Base-by-base conservation (phyloP, 2,797 vertebrate genomes). In the Pelodytes ibericus region DNA sequence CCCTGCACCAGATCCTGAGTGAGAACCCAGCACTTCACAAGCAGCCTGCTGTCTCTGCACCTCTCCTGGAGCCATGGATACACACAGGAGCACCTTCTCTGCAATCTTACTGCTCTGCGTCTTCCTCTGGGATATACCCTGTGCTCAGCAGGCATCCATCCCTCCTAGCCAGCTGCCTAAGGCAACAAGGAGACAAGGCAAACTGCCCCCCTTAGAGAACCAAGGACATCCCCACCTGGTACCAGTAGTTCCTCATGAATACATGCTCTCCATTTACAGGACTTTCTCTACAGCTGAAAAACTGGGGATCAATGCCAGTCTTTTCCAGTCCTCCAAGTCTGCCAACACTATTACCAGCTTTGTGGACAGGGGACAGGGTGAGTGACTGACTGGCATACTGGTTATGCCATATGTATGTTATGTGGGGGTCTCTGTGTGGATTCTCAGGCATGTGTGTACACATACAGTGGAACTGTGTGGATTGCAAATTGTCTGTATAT, bases 301-400 rank as follows among this genome's bases (percentile, higher is more conserved):
- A 81, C 86, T 95, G 84, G 95, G 95, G 71, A 91, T 95, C 82
- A 98, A 98, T 81, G 93, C 95, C 80, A 97, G 93, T 80, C 93
- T 95, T 56, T 95, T 96, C 72, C 92, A 94, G 39, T 93, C 95
- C 0, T 95, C 96, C 31, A 96, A 94, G 81, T 93, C 96, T 51
- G 96, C 97, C 33, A 98, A 99, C 86, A 98, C 95, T 41, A 95
- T 98, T 81, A 94, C 95, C 67, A 96, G 96, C 88, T 99, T 97
- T 87, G 95, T 98, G 81, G 92, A 93, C 90, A 88, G 83, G 79
- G 95, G 95, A 69, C 86, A 92, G 93, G 97, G 96, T 99, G 90
- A 87, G 93, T 85, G 77, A 72, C 53, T 2, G 24, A 11, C 39
- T 33, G 11, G n/a, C n/a, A n/a, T n/a, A n/a, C n/a, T n/a, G n/a